Conservation (phyloP, 2,113 vertebrate species). For the Eupsittula cactorum region DNA sequence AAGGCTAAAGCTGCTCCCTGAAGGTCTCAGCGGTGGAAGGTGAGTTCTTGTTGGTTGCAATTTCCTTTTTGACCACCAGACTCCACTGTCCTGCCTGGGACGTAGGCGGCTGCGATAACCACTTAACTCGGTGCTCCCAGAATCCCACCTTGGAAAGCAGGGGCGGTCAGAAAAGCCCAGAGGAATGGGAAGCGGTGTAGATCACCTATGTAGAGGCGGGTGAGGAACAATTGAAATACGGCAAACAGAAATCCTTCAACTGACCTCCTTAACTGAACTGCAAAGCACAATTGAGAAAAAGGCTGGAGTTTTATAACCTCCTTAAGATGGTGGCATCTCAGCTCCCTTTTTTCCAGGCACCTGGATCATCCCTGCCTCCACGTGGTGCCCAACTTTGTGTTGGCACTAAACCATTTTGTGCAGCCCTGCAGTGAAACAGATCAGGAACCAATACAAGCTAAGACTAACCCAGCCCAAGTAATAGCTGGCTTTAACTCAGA, state of each 20-base stretch:
- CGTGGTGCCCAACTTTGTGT: rapidly evolving
- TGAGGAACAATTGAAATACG: neutral
- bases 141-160: neutral
- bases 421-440: neutral
- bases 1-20: neutral
- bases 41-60: neutral
- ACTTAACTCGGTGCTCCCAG: rapidly evolving
- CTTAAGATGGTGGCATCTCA: neutral
- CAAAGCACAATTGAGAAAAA: neutral
- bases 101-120: neutral
- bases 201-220: neutral
- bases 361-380: neutral
- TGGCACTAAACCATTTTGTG: neutral
- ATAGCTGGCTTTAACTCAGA: neutral
- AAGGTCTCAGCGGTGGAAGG: neutral
- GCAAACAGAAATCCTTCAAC: neutral
- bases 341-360: neutral
- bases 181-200: neutral
- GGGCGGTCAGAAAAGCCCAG: neutral
- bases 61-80: constrained; percentile 32
- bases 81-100: constrained; percentile 27
- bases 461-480: neutral
- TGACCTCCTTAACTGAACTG: neutral
- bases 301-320: neutral
- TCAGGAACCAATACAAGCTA: neutral